Percentiles rank a stretch among this genome's conserved stretches.
Evolutionary conservation across 2,797 vertebrate genomes (phyloP).

Genomic region (Chelonia mydas): DNA sequence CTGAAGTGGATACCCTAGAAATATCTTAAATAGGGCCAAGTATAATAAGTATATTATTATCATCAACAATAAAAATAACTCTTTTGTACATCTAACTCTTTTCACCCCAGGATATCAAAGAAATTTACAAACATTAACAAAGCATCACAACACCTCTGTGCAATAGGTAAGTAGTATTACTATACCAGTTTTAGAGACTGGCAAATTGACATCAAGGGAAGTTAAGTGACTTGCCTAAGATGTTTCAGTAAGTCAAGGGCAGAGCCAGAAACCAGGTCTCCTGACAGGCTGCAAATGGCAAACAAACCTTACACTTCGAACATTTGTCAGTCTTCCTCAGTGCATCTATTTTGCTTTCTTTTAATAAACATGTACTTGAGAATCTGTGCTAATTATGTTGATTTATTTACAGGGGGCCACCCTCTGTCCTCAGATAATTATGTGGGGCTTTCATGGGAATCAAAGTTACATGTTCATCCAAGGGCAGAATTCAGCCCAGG

Average conservation of each 20-base stretch:
- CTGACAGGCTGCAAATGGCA: slow-evolving; percentile 30
- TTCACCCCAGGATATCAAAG: neutral
- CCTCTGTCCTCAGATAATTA: neutral
- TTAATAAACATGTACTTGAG: slow-evolving; percentile 58
- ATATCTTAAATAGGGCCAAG: neutral
- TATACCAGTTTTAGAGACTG: slow-evolving; percentile 5
- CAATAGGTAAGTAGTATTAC: fast-evolving
- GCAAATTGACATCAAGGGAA: slow-evolving; percentile 1
- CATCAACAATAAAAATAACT: neutral
- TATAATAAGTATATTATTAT: neutral
- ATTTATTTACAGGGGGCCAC: slow-evolving; percentile 23
- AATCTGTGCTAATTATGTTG: slow-evolving; percentile 42
- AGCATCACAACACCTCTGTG: neutral
- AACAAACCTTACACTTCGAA: slow-evolving; percentile 68
- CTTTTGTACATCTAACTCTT: neutral
- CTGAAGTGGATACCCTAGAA: neutral
- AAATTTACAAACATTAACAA: neutral
- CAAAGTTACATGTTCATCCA: neutral
- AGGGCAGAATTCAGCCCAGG: neutral
- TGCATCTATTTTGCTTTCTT: slow-evolving; percentile 61
- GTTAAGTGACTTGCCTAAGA: slow-evolving; percentile 13
- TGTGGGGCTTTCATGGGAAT: neutral
- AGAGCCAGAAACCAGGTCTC: slow-evolving; percentile 36
- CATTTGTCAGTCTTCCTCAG: slow-evolving; percentile 69
- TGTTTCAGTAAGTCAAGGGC: slow-evolving; percentile 16